Evolutionary conservation across 2,797 vertebrate genomes (phyloP).

Genomic region (Lycodopsis pacificus): DNA sequence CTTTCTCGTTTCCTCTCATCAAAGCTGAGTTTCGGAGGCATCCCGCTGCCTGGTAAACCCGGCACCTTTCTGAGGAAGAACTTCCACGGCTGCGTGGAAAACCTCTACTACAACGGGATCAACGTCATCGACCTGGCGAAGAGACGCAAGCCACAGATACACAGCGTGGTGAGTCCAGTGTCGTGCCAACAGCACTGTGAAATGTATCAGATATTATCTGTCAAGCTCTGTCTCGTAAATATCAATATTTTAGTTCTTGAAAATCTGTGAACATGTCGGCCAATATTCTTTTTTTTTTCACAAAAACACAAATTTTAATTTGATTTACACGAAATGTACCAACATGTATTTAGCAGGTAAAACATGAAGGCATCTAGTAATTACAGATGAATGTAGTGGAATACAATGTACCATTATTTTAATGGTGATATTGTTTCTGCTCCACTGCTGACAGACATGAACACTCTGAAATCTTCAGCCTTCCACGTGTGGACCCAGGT

Average conservation of each 20-base stretch:
- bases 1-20: slow-evolving; percentile 25
- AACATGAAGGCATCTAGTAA: not conserved
- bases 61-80: slow-evolving; percentile 96
- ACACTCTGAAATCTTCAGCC: not conserved
- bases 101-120: slow-evolving; percentile 97
- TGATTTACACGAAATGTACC: not conserved
- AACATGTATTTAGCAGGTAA: not conserved
- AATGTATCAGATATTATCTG: not conserved
- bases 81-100: slow-evolving; percentile 97
- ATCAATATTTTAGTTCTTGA: not conserved
- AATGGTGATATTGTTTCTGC: not conserved
- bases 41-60: slow-evolving; percentile 96
- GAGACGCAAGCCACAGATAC: slow-evolving; percentile 96
- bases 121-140: slow-evolving; percentile 98
- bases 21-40: slow-evolving; percentile 97
- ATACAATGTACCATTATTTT: not conserved
- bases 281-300: too few relatives aligned
- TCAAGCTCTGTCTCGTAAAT: not conserved
- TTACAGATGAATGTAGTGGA: not conserved
- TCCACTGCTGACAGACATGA: not conserved
- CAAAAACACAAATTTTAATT: not conserved
- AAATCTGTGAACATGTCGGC: not conserved
- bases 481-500: not conserved
- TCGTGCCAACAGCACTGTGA: not conserved
- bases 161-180: slow-evolving; percentile 90